Evolutionary conservation across 2,797 vertebrate species (phyloP).

Genomic region (Sebastes hubbsi): DNA sequence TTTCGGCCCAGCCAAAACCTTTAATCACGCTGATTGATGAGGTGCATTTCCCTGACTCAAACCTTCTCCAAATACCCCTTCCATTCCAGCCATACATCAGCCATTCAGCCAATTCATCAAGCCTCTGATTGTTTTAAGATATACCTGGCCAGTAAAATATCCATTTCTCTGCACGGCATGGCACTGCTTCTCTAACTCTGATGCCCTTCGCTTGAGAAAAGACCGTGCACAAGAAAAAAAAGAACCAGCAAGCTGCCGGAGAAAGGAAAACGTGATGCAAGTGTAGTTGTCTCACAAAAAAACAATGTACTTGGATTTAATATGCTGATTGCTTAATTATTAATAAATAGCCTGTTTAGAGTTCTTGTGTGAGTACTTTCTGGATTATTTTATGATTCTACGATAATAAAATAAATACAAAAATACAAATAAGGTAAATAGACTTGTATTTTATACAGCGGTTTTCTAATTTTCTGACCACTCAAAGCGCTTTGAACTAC

Average conservation of each 20-base stretch:
- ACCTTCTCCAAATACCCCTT: constrained; percentile 75
- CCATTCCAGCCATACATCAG: constrained; percentile 74
- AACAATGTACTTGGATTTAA: neutral
- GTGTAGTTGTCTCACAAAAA: neutral
- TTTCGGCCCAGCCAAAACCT: constrained; percentile 70
- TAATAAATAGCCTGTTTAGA: neutral
- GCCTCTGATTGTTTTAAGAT: constrained; percentile 78
- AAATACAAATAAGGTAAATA: neutral
- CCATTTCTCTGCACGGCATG: constrained; percentile 58
- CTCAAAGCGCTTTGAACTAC: neutral
- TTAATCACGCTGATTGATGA: constrained; percentile 81
- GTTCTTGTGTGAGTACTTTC: neutral
- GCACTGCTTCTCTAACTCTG: constrained; percentile 27
- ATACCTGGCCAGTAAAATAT: constrained; percentile 78
- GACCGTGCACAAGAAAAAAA: neutral
- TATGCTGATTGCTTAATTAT: neutral
- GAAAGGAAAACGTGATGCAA: neutral
- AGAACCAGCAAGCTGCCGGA: neutral
- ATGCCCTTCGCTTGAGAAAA: neutral
- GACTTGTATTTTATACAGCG: neutral
- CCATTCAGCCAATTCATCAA: constrained; percentile 75
- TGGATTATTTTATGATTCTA: neutral
- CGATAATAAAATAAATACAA: neutral
- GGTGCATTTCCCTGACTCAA: constrained; percentile 80
- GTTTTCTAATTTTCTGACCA: neutral